Evolutionary conservation across 2,888 invertebrate species (phyloP).

Genomic region (Schizotus pectinicornis): DNA sequence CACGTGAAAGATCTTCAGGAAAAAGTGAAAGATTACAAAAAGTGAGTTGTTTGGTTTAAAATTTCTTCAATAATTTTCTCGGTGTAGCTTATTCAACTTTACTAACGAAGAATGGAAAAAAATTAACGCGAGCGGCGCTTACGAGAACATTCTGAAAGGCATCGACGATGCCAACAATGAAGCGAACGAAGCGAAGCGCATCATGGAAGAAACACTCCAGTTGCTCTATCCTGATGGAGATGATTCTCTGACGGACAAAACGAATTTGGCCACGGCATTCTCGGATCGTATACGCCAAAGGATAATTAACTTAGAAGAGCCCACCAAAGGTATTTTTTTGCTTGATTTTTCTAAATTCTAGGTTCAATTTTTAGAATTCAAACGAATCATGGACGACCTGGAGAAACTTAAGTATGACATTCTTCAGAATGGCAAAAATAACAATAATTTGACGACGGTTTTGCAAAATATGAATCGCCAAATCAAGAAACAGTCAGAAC

Average conservation of each 20-base stretch:
- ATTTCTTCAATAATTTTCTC: constrained; percentile 13
- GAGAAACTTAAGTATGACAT: constrained; percentile 61
- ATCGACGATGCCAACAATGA: constrained; percentile 70
- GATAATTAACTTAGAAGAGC: constrained; percentile 46
- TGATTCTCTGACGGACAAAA: constrained; percentile 62
- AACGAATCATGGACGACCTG: constrained; percentile 49
- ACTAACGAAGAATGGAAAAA: constrained; percentile 65
- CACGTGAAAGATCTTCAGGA: constrained; percentile 60
- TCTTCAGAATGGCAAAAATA: constrained; percentile 52
- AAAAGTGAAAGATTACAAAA: constrained; percentile 57
- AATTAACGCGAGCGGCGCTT: constrained; percentile 68
- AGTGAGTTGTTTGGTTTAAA: constrained; percentile 33
- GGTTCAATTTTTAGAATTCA: constrained; percentile 40
- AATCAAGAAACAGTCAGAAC: constrained; percentile 16
- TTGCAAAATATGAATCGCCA: constrained; percentile 35
- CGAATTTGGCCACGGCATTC: constrained; percentile 61
- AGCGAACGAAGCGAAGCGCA: constrained; percentile 63
- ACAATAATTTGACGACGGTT: constrained; percentile 45
- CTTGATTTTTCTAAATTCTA: neutral
- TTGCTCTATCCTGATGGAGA: constrained; percentile 43
- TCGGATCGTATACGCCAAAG: constrained; percentile 64
- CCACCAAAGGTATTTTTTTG: constrained; percentile 37
- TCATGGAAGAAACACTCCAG: constrained; percentile 46
- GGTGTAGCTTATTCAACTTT: constrained; percentile 48
- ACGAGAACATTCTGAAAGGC: constrained; percentile 76